Evolutionary conservation across 2,113 vertebrate genomes (phyloP).

Genomic region (Isichthys henryi): DNA sequence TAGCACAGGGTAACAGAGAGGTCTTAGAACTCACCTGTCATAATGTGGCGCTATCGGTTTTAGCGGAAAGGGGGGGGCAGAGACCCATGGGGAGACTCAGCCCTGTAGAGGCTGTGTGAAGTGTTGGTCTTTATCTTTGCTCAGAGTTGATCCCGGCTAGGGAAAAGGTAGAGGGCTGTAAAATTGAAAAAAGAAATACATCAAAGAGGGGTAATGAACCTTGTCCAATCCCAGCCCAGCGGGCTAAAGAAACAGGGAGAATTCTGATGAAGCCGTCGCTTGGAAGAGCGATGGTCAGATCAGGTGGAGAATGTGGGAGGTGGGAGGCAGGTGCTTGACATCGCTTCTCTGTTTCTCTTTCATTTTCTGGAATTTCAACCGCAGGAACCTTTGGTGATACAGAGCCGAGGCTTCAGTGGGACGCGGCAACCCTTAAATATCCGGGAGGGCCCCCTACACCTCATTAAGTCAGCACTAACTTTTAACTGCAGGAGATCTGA

Average conservation of each 20-base stretch:
- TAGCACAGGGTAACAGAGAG: neutral
- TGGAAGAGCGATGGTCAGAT: constrained; percentile 28
- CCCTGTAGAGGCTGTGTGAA: constrained; percentile 20
- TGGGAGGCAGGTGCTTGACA: constrained; percentile 35
- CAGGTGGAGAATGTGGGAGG: neutral
- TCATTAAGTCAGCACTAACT: constrained; percentile 42
- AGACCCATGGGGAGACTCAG: constrained; percentile 8
- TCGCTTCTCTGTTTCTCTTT: constrained; percentile 20
- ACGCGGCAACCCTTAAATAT: constrained; percentile 35
- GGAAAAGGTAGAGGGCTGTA: constrained; percentile 39
- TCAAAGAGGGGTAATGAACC: constrained; percentile 61
- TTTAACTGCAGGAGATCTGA: constrained; percentile 16
- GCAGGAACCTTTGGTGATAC: constrained; percentile 31
- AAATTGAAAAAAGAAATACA: constrained; percentile 50
- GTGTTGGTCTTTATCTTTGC: constrained; percentile 32
- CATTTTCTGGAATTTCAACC: neutral
- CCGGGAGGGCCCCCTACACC: constrained; percentile 41
- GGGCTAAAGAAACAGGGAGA: constrained; percentile 35
- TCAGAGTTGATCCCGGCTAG: constrained; percentile 36
- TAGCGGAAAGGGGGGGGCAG: constrained; percentile 21
- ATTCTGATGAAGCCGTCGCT: constrained; percentile 44
- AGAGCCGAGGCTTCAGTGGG: constrained; percentile 39
- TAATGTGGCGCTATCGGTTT: constrained; percentile 6
- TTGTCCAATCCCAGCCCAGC: constrained; percentile 49
- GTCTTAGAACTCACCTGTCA: constrained; percentile 23